These are phyloP conservation scores for Ailurus styani DNA, from an alignment of 2,113 vertebrate genomes.

Conservation along the genomic window DNA sequence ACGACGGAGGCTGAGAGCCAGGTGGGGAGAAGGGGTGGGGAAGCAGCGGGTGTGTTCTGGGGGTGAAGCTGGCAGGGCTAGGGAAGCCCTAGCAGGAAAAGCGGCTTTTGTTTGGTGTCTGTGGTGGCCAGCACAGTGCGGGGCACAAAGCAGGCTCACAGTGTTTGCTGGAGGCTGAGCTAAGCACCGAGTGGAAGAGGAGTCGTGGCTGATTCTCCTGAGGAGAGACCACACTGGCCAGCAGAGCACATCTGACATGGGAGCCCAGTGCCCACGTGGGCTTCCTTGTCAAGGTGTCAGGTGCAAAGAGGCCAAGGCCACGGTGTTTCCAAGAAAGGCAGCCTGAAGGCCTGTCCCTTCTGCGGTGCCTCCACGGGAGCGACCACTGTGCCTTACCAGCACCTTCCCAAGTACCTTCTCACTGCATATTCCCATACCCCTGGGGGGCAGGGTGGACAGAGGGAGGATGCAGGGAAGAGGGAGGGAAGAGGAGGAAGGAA, in stretches of 20 bases:
- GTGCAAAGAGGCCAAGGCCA: neutral
- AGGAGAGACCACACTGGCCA: neutral
- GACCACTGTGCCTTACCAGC: neutral
- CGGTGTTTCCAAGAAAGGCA: neutral
- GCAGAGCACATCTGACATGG: accelerated
- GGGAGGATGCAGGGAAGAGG: neutral
- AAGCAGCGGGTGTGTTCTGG: neutral
- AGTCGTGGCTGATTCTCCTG: accelerated
- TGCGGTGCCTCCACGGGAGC: neutral
- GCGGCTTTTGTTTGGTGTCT: neutral
- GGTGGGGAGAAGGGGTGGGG: neutral
- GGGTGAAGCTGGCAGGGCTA: neutral
- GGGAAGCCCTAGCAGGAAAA: neutral
- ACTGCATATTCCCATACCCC: accelerated
- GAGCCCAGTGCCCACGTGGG: neutral
- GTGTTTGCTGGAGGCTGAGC: neutral
- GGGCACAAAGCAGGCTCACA: neutral
- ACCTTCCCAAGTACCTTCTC: neutral
- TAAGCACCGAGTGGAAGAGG: neutral
- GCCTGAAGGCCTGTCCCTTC: neutral
- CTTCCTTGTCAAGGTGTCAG: neutral
- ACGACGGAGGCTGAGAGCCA: neutral
- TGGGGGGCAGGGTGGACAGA: neutral
- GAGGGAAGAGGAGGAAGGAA: neutral
- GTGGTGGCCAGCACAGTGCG: neutral